phyloP scores from a whole-genome alignment of 1,140 invertebrate genomes.

The Drosophila subpulchrella region DNA sequence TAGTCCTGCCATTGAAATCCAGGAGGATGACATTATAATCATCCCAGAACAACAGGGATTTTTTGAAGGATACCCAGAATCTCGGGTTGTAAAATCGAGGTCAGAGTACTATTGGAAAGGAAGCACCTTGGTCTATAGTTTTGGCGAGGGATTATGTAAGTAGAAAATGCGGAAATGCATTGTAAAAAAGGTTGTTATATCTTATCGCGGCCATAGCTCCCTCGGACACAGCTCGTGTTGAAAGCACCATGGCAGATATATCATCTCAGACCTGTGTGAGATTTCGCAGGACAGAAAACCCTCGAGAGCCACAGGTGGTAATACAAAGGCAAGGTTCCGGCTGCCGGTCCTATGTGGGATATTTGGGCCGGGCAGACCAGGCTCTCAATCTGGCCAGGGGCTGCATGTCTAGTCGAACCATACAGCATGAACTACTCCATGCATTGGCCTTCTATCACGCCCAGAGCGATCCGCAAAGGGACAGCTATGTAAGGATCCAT shows the following conservation, averaged over 20 bases:
- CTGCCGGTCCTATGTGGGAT: constrained; percentile 86
- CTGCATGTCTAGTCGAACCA: constrained; percentile 79
- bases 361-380: constrained; percentile 83
- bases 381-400: constrained; percentile 28
- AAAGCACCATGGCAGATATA: constrained; percentile 40
- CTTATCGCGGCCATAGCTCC: background rate
- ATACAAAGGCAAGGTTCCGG: constrained; percentile 77
- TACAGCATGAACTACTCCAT: constrained; percentile 89
- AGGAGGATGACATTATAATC: constrained; percentile 28
- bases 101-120: constrained; percentile 46
- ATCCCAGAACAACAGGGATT: constrained; percentile 11
- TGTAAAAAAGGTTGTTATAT: background rate
- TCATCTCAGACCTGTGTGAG: constrained; percentile 34
- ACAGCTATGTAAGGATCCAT: constrained; percentile 88
- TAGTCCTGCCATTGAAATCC: background rate
- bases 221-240: background rate
- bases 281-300: constrained; percentile 28
- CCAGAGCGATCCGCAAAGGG: constrained; percentile 88
- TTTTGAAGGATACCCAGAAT: background rate
- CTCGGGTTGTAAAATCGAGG: constrained; percentile 16
- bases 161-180: background rate
- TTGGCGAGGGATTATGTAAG: constrained; percentile 37
- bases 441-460: constrained; percentile 89
- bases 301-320: constrained; percentile 41
- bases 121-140: constrained; percentile 43